Evolutionary conservation across 2,113 vertebrate genomes (phyloP), one percentile per base, ranked within the genome.

Genomic region (Beaufortia kweichowensis): DNA sequence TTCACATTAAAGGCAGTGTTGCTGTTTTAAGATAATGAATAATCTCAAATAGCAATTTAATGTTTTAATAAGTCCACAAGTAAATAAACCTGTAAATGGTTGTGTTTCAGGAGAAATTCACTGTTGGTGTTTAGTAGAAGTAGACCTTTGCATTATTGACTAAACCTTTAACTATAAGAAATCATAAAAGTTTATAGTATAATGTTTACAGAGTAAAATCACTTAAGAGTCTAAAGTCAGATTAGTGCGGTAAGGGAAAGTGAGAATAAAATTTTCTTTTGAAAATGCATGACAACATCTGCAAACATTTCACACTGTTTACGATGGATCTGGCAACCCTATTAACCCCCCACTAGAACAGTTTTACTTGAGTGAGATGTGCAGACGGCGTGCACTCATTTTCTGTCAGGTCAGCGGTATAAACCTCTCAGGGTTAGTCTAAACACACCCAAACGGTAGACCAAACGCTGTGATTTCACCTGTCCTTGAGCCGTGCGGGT

Each of bases 341-440:
- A 5, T 1, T 33, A 33, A 53, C 66, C 66, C 31, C 21, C 31
- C 48, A 10, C n/a, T 14, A 3, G 3, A 23, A 35, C 33, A 29
- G 6, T 15, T 55, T 35, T 35, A 55, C 26, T 68, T 55, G 15
- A n/a, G 12, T 21, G 55, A 71, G 33, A 17, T 71, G 53, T 17
- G 5, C 55, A 71, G 17, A 43, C 21, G n/a, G n/a, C 53, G 10
- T 59, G 31, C 31, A 71, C 56, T 28, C 55, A 28, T 53, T 29
- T 69, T 79, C 31, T 7, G 73, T 72, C 75, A 76, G 83, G 81
- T 87, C 80, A 84, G 76, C 65, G 78, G 84, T 69, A 57, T 87
- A 86, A 85, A 86, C 86, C 85, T 50, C 53, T 62, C 61, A 76
- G 53, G 70, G 59, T 28, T 79, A 92, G 91, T 88, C 90, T 90